A percentile compares a stretch with the other conserved stretches of the same genome.
Evolutionary conservation across 2,113 vertebrate species (phyloP).

Genomic region (Microcebus murinus): DNA sequence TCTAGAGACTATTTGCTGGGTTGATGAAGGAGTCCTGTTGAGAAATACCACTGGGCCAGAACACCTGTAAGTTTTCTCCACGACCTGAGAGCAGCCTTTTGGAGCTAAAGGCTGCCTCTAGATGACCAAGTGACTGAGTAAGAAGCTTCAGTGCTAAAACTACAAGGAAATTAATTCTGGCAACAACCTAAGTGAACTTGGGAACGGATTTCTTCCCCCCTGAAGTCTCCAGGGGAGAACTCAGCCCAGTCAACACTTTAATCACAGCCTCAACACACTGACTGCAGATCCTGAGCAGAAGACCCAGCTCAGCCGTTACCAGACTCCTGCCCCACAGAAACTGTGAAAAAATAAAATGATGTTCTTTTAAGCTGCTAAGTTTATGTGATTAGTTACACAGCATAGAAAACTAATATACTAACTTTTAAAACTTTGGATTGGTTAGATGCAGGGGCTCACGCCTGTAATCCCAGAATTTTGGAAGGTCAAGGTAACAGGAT

Average conservation of each 20-base stretch:
- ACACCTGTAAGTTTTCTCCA: not conserved
- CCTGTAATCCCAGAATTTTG: too few relatives aligned
- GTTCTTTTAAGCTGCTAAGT: not conserved
- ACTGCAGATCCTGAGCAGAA: not conserved
- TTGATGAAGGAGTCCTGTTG: not conserved
- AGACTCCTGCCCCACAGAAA: not conserved
- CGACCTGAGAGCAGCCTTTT: not conserved
- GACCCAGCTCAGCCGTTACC: not conserved
- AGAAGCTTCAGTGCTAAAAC: not conserved
- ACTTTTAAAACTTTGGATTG: conserved; percentile 34
- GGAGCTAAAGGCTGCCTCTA: not conserved
- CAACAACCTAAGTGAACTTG: not conserved
- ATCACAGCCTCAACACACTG: not conserved
- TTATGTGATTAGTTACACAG: not conserved
- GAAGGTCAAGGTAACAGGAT: too few relatives aligned
- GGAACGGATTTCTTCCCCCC: not conserved
- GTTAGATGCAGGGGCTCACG: too few relatives aligned
- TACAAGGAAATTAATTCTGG: conserved; percentile 36
- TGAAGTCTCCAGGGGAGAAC: not conserved
- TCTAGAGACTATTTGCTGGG: not conserved
- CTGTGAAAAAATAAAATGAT: not conserved
- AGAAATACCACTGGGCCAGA: not conserved
- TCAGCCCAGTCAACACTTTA: not conserved
- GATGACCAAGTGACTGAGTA: not conserved
- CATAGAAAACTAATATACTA: not conserved